Base-by-base conservation (phyloP, 35 echinoderm and acorn worm species). In the Apostichopus parvimensis region DNA sequence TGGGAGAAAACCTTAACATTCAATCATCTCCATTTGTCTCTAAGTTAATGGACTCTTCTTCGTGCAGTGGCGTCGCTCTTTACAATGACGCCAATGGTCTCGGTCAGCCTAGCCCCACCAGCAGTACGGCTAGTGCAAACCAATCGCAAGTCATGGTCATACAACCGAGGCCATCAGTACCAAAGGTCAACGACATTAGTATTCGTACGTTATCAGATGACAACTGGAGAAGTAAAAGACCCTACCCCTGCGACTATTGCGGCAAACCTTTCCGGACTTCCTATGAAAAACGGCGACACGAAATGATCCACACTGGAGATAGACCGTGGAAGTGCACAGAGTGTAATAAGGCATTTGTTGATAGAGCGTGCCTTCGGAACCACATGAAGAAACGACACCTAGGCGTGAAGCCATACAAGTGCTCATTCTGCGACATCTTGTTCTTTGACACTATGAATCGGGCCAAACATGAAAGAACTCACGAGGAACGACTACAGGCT, bases 211-310 rank as follows among this genome's bases (percentile, higher is more conserved):
- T 55, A 10, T n/a, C 79, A n/a, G 84, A 56, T 59, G 57, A 60
- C 13, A 90, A 90, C 17, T 90, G 87, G 87, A 28, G 87, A 57
- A 77, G n/a, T 22, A 90, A 90, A 57, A 28, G 87, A 5, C 87
- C 87, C 8, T 90, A 90, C 56, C 87, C 87, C 6, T 90, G 87
- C 6, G 87, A 90, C 57, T 90, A 90, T 53, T 90, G 87, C 56
- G 87, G 68, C 34, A 90, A 90, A 78, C 87, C 87, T 13, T 90
- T 90, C 70, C 87, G 87, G 11, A 90, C 87, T 25, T 90, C 87
- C 9, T 90, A 90, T 17, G 87, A 90, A 21, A 90, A 90, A 53
- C 87, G 87, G 52, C 87, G 87, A 0, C 87, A 90, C 72, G 88
- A 90, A 52, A 90, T 90, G 88, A 90, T 90, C 0, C 88, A 90